phyloP scores from a whole-genome alignment of 2,888 invertebrate species.

The Napeogenes sylphis region DNA sequence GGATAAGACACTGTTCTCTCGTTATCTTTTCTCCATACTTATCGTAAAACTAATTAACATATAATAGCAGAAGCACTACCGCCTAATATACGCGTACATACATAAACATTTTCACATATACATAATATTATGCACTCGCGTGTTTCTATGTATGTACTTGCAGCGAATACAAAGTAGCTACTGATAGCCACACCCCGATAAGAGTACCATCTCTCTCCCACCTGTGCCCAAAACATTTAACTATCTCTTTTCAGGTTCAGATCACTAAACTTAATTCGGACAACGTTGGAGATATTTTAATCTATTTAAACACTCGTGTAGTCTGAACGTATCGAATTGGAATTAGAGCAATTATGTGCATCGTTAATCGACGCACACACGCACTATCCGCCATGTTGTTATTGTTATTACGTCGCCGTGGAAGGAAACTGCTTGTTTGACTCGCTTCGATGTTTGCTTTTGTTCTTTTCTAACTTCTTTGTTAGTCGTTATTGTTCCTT shows the following conservation, averaged over 20 bases:
- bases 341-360: constrained; percentile 51
- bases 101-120: constrained; percentile 30
- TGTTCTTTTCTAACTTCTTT: constrained; percentile 70
- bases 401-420: constrained; percentile 60
- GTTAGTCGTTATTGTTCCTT: constrained; percentile 66
- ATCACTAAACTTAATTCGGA: constrained; percentile 40
- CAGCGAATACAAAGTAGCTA: constrained; percentile 61
- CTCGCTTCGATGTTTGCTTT: constrained; percentile 60
- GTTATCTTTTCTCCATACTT: constrained; percentile 38
- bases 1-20: not conserved
- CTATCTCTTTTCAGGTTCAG: constrained; percentile 42
- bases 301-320: constrained; percentile 3
- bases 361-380: constrained; percentile 51
- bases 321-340: constrained; percentile 14
- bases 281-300: constrained; percentile 20
- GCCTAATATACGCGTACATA: constrained; percentile 39
- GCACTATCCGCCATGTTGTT: constrained; percentile 58
- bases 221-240: constrained; percentile 38
- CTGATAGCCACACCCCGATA: constrained; percentile 70
- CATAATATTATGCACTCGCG: constrained; percentile 44
- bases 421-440: constrained; percentile 62
- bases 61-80: constrained; percentile 56
- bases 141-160: constrained; percentile 54
- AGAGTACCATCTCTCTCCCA: constrained; percentile 52
- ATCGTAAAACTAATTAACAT: constrained; percentile 61